These are phyloP conservation scores for Julus scanicus DNA, from an alignment of 2,888 invertebrate genomes.

Conservation along the genomic window DNA sequence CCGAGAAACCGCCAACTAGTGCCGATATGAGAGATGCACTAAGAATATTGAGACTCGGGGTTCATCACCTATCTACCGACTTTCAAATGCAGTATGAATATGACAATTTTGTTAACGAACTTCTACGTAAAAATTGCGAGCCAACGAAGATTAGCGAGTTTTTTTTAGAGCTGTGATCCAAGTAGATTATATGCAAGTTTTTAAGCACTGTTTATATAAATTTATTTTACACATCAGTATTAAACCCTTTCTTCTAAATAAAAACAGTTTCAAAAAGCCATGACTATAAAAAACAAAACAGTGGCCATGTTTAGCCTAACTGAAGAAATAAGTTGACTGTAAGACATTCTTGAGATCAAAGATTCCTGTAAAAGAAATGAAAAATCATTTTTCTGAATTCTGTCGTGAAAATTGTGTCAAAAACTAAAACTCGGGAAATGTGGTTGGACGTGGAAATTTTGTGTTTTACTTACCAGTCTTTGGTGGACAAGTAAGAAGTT, in stretches of 20 bases:
- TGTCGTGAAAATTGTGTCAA: too few species aligned
- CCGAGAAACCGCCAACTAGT: neutral
- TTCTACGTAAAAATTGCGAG: neutral
- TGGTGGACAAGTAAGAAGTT: conserved; percentile 62
- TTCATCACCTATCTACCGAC: neutral
- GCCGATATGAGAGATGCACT: neutral
- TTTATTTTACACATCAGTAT: neutral
- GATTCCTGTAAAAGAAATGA: conserved; percentile 70
- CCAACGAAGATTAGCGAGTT: neutral
- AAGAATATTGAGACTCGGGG: neutral
- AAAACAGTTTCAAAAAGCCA: neutral
- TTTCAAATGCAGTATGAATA: neutral
- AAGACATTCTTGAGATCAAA: conserved; percentile 82
- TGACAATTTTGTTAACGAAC: neutral
- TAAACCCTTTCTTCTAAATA: neutral
- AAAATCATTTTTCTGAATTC: neutral
- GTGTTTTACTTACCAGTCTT: neutral
- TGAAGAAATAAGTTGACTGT: conserved; percentile 87
- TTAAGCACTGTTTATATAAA: neutral
- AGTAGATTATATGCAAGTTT: neutral
- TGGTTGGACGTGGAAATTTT: too few species aligned
- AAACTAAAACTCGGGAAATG: too few species aligned
- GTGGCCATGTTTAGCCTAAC: conserved; percentile 67
- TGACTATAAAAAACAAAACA: neutral
- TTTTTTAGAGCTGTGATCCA: neutral